Evolutionary conservation across 1,140 invertebrate genomes (phyloP).

Genomic region (Brachionus plicatilis): DNA sequence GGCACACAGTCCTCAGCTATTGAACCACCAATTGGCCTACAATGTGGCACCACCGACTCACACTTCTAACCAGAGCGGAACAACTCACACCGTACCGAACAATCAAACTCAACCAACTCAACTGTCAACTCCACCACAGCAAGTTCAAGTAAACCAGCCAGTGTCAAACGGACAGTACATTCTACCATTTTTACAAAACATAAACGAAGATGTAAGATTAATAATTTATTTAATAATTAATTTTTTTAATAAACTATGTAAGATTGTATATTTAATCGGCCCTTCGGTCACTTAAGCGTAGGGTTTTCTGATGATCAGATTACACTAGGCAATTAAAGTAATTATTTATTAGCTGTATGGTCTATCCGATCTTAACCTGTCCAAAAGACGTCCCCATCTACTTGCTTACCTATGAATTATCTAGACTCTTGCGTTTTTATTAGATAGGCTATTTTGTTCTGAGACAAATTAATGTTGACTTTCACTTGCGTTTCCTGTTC

Average conservation of each 20-base stretch:
- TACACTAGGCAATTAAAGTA: not conserved
- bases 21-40: not conserved
- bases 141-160: not conserved
- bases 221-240: not conserved
- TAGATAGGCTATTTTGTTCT: not conserved
- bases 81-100: not conserved
- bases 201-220: slow-evolving; percentile 31
- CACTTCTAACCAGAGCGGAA: not conserved
- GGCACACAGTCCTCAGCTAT: not conserved
- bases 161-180: not conserved
- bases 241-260: not conserved
- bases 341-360: slow-evolving; percentile 5
- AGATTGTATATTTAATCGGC: not conserved
- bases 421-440: slow-evolving; percentile 2
- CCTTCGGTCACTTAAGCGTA: slow-evolving; percentile 1
- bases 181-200: slow-evolving; percentile 22
- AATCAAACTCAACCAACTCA: not conserved
- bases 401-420: not conserved
- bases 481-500: not conserved
- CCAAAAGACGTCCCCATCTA: not conserved
- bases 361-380: not conserved
- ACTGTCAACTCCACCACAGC: not conserved
- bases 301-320: not conserved
- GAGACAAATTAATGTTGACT: not conserved
- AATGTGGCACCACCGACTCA: not conserved